Base-by-base conservation (phyloP, 2,797 vertebrate species). In the Linurgus olivaceus region DNA sequence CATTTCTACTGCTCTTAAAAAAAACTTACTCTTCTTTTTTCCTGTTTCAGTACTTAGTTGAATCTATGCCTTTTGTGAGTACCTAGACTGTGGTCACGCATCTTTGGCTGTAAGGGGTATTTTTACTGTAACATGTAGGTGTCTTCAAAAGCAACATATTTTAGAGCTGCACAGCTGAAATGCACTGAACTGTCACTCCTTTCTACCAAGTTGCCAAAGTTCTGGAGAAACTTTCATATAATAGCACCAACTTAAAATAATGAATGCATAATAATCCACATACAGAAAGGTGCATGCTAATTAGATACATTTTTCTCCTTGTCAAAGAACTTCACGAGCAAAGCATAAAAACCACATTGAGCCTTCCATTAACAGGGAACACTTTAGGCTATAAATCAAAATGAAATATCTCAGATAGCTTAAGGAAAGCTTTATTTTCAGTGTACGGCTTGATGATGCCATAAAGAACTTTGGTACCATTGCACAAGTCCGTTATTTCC, bases 141-240 rank as follows among this genome's bases (percentile, higher is more conserved):
- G 79, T 92, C 57, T 87, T 86, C 66, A 93, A 94, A 96, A 94
- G 80, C 79, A 95, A 92, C 17, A 58, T 16, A 77, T 65, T 47
- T 90, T 73, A 91, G 44, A 90, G 65, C 61, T 91, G 65, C 67
- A 54, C 6, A 93, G 76, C 57, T 90, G 79, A 96, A 92, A 75
- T 18, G 45, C 50, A 88, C 59, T 76, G 42, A 95, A 85, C 29
- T 84, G 58, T 73, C 59, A 74, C n/a, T 81, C 88, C 47, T 67
- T 96, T 59, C 85, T 80, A 82, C 16, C 23, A 25, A 95, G 51
- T 14, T 73, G 20, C n/a, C 62, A 21, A 55, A 75, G 71, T 71
- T 92, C 78, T 86, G 55, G 68, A 72, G 59, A 92, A 84, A 65
- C 55, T 88, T 95, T 63, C 58, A 57, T 58, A 44, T 29, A 83